Conservation (phyloP, 2,797 vertebrate species). For the Forpus xanthops region DNA sequence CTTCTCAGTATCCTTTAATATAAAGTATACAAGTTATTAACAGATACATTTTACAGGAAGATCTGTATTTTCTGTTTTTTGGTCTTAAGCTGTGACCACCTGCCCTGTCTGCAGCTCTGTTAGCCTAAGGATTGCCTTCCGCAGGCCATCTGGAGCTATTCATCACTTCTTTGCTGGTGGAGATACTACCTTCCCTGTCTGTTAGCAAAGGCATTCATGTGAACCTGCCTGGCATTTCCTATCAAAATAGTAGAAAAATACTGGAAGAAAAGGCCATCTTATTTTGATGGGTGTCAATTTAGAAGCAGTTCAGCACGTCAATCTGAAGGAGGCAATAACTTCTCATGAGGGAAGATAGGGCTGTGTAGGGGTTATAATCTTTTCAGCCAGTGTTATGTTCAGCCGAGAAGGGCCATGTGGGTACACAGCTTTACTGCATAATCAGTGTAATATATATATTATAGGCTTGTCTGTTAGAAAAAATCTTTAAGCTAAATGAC, state of each 20-base stretch:
- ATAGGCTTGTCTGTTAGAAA: not conserved
- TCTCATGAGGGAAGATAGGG: not conserved
- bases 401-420: not conserved
- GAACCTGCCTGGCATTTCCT: not conserved
- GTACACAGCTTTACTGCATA: not conserved
- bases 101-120: not conserved
- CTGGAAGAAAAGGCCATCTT: not conserved
- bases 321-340: not conserved
- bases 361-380: not conserved
- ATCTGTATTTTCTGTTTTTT: not conserved
- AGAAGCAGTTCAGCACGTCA: not conserved
- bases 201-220: not conserved
- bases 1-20: rapidly evolving
- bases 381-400: not conserved
- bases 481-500: not conserved
- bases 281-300: not conserved
- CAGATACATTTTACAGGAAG: not conserved
- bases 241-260: not conserved
- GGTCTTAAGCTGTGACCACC: not conserved
- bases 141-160: not conserved
- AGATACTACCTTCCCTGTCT: not conserved
- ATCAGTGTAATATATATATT: not conserved
- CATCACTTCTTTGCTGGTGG: not conserved
- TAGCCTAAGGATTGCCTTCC: not conserved
- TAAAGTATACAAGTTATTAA: not conserved